Percentiles rank a stretch among this genome's conserved stretches.
These are phyloP conservation scores for Paelopatides confundens DNA, from an alignment of 53 echinoderm and acorn worm species.

Conservation along the genomic window DNA sequence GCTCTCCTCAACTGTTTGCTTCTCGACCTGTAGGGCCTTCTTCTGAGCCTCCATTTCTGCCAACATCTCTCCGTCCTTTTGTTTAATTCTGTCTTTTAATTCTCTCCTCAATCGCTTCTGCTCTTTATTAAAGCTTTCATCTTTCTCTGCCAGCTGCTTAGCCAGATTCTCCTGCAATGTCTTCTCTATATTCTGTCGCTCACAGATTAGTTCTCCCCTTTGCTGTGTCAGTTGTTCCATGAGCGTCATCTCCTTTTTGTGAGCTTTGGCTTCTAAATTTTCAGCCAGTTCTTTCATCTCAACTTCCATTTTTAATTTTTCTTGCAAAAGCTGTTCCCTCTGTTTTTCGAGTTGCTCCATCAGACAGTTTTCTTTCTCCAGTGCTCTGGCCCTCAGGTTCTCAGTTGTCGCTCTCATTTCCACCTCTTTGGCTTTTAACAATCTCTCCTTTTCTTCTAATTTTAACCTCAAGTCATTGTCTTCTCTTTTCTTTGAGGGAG, in stretches of 20 bases:
- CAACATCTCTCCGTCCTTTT: conserved; percentile 89
- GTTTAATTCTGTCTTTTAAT: conserved; percentile 79
- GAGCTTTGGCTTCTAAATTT: conserved; percentile 35
- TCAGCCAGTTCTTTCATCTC: conserved; percentile 59
- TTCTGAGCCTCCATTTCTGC: conserved; percentile 83
- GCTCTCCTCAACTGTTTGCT: conserved; percentile 79
- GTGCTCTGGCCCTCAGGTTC: conserved; percentile 30
- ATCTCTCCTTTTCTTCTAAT: conserved; percentile 67
- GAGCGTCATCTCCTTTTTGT: conserved; percentile 77
- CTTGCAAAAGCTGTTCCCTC: conserved; percentile 76
- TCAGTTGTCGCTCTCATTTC: conserved; percentile 52
- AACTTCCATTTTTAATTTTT: conserved; percentile 53
- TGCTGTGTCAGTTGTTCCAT: conserved; percentile 75
- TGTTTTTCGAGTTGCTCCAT: conserved; percentile 84
- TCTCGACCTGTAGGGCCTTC: conserved; percentile 75
- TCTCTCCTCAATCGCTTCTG: conserved; percentile 66
- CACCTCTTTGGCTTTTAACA: conserved; percentile 60
- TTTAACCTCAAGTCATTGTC: conserved; percentile 59
- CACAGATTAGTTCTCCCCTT: conserved; percentile 72
- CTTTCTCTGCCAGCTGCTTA: conserved; percentile 79
- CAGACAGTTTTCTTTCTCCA: conserved; percentile 86
- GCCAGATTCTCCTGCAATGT: conserved; percentile 59
- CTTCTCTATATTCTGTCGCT: conserved; percentile 63
- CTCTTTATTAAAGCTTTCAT: conserved; percentile 55
- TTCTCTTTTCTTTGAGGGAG: conserved; percentile 34